A percentile compares a stretch with the other conserved stretches of the same genome.
Evolutionary conservation across 2,888 invertebrate genomes (phyloP).

Genomic region (Drosophila falleni): DNA sequence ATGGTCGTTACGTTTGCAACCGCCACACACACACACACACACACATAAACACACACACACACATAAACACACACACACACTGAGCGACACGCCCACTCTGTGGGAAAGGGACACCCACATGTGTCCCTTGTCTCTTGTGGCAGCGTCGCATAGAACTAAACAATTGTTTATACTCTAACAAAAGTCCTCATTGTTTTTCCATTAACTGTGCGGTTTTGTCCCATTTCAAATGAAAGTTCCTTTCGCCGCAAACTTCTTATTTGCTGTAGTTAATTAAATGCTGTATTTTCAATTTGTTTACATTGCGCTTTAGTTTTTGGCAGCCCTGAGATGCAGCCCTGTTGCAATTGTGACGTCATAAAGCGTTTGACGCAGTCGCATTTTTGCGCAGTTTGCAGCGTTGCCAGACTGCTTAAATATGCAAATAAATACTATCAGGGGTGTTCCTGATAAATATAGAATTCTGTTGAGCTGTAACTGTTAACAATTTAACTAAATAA

Average conservation of each 20-base stretch:
- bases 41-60: constrained; percentile 2
- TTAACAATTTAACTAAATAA: neutral
- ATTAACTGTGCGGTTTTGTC: constrained; percentile 36
- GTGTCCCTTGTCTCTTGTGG: constrained; percentile 50
- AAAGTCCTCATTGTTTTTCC: constrained; percentile 43
- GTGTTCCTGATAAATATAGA: no score
- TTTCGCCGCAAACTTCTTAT: neutral
- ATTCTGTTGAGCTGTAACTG: no score
- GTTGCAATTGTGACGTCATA: neutral
- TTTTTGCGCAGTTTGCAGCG: neutral
- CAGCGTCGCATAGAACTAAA: constrained; percentile 49
- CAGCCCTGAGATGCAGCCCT: neutral
- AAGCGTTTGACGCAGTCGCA: neutral
- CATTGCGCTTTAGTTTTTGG: neutral
- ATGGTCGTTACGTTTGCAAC: constrained; percentile 76
- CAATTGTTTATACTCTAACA: constrained; percentile 54
- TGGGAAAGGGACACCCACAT: constrained; percentile 3
- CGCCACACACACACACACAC: constrained; percentile 17
- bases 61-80: constrained; percentile 9
- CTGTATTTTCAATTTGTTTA: neutral
- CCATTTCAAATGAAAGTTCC: neutral
- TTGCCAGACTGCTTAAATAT: no score
- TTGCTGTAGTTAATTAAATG: neutral
- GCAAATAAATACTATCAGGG: no score
- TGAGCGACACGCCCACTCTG: no score